Evolutionary conservation across 2,113 vertebrate genomes (phyloP), one percentile per base, ranked within the genome.

Genomic region (Merops nubicus): DNA sequence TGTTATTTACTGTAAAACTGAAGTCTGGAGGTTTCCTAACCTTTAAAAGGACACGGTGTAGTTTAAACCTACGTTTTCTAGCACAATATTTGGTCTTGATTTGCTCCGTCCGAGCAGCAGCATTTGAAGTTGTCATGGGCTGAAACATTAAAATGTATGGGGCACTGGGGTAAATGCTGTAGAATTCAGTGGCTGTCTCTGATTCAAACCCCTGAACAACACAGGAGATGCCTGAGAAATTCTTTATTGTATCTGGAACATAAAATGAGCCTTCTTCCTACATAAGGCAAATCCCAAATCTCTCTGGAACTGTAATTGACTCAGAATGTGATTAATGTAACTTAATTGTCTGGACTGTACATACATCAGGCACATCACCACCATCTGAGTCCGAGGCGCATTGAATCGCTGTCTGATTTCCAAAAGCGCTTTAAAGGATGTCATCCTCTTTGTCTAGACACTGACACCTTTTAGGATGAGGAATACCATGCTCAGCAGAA

Each of bases 291-390:
- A 96, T 91, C 91, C 93, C 95, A 94, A 96, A 96, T 94, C 93
- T 97, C 95, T 77, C 89, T 56, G 91, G 88, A 97, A 91, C 85
- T 69, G 82, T 97, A 97, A 97, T 97, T 97, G 97, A 94, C 93
- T 97, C 95, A 48, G 96, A 96, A 97, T 92, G 95, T 97, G 97
- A 97, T 97, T 97, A 97, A 97, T 97, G 90, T 97, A 97, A 97
- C 94, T 94, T 97, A 97, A 97, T 97, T 97, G 96, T 97, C 97
- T 94, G 89, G 97, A 93, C 96, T 97, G 97, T 97, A 96, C 93
- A 92, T 96, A 96, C 90, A 96, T 96, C 96, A 96, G 92, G 92
- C 94, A 93, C 91, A 96, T 96, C 91, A 85, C 93, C 95, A 91
- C 96, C 96, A 96, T 96, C 92, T 97, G 95, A 96, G 96, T 95